Conservation (phyloP, 1,140 invertebrate species). For the Drosophila tsacasi region DNA sequence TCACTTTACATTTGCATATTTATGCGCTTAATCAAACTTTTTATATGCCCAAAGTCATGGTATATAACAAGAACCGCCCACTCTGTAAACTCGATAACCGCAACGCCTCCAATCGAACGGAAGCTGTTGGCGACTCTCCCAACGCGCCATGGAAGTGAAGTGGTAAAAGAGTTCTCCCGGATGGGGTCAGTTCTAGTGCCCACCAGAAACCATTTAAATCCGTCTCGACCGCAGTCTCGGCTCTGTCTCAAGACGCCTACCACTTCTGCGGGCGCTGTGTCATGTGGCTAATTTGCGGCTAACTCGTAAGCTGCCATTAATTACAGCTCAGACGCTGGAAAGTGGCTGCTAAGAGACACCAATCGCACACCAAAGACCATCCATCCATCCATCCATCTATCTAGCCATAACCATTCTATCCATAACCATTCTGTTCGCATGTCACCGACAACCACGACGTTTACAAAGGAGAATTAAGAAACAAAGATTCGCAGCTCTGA, state of each 20-base stretch:
- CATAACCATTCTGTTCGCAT: conserved; percentile 65
- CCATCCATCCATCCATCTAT: conserved; percentile 32
- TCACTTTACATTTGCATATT: conserved; percentile 10
- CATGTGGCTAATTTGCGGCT: conserved; percentile 69
- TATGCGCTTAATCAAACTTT: conserved; percentile 25
- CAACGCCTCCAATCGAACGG: conserved; percentile 67
- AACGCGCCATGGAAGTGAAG: background rate
- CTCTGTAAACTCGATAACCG: conserved; percentile 37
- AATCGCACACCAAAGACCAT: conserved; percentile 26
- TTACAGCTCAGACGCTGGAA: conserved; percentile 61
- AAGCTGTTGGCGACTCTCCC: conserved; percentile 38
- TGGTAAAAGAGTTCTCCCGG: conserved; percentile 35
- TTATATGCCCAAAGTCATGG: background rate
- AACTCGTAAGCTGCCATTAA: conserved; percentile 72
- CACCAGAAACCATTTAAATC: conserved; percentile 22
- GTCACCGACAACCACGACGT: conserved; percentile 25
- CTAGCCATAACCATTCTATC: conserved; percentile 26
- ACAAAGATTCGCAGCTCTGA: conserved; percentile 48
- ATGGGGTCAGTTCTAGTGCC: conserved; percentile 35
- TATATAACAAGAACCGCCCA: conserved; percentile 28
- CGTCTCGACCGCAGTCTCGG: conserved; percentile 25
- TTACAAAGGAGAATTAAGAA: conserved; percentile 44
- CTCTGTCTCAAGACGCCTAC: conserved; percentile 54
- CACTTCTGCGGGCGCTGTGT: conserved; percentile 39
- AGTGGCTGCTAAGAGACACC: conserved; percentile 43